Evolutionary conservation across 2,797 vertebrate species (phyloP).

Genomic region (Dendrocincla fuliginosa): DNA sequence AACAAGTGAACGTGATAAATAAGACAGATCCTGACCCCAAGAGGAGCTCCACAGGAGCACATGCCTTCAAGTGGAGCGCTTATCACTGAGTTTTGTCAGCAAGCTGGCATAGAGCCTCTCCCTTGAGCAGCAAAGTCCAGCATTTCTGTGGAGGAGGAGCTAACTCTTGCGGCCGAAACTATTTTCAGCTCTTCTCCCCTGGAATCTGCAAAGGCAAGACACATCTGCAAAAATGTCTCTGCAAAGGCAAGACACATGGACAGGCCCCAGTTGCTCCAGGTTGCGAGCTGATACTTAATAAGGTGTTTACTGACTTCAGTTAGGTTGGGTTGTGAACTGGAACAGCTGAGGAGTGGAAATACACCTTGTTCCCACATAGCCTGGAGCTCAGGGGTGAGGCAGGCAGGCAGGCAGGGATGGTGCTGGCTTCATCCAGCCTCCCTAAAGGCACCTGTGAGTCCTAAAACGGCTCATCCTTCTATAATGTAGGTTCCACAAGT

Average conservation of each 20-base stretch:
- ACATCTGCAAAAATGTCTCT: no score
- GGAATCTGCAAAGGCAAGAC: not conserved
- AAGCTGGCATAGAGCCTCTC: not conserved
- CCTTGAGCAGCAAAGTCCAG: not conserved
- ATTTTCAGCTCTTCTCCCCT: not conserved
- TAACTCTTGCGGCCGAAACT: not conserved
- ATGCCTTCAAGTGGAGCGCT: not conserved
- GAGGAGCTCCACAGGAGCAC: not conserved
- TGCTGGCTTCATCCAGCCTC: not conserved
- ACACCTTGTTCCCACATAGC: rapidly evolving
- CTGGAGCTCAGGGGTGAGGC: not conserved
- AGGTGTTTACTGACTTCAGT: not conserved
- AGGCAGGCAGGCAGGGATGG: not conserved
- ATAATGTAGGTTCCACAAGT: rapidly evolving
- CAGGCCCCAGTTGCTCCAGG: not conserved
- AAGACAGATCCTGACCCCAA: not conserved
- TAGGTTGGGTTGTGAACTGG: not conserved
- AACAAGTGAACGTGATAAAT: not conserved
- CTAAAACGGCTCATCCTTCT: rapidly evolving
- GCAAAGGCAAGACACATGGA: not conserved
- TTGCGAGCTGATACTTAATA: not conserved
- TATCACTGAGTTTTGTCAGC: not conserved
- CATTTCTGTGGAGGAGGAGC: not conserved
- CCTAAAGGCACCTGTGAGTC: not conserved
- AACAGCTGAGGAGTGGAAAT: not conserved